Percentiles rank a stretch among this genome's conserved stretches.
These are phyloP conservation scores for Sander lucioperca DNA, from an alignment of 2,113 vertebrate genomes.

Conservation along the genomic window DNA sequence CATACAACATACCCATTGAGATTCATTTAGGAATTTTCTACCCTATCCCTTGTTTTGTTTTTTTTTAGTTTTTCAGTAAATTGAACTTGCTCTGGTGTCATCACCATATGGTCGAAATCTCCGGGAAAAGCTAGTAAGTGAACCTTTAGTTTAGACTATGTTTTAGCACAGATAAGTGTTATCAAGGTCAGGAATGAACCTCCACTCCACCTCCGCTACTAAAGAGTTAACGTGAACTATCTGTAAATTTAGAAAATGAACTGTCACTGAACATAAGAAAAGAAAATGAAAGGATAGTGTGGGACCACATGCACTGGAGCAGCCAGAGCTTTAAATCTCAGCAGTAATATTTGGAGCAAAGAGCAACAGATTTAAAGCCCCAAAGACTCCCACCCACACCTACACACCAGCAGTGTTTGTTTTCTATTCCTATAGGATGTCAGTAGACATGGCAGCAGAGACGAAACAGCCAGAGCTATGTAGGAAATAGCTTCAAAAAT, in stretches of 20 bases:
- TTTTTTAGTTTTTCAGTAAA: not conserved
- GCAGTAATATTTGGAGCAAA: conserved; percentile 34
- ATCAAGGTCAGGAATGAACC: not conserved
- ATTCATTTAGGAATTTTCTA: not conserved
- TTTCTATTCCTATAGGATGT: conserved; percentile 59
- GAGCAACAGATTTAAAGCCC: conserved; percentile 25
- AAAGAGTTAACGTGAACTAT: not conserved
- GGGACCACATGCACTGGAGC: not conserved
- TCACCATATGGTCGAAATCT: not conserved
- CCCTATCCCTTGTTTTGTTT: not conserved
- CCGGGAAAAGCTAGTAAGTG: not conserved
- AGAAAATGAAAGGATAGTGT: not conserved
- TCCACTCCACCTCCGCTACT: not conserved
- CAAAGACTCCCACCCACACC: conserved; percentile 22
- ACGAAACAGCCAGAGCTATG: conserved; percentile 23
- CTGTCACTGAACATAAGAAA: not conserved
- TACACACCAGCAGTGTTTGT: conserved; percentile 44
- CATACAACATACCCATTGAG: not conserved
- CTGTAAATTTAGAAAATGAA: conserved; percentile 6
- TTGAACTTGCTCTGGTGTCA: not conserved
- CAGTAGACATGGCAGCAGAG: conserved; percentile 37
- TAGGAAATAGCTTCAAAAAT: conserved; percentile 58
- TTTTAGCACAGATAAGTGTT: not conserved
- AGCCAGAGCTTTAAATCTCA: conserved; percentile 28
- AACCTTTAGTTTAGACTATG: not conserved